Evolutionary conservation across 2,113 vertebrate species (phyloP), one percentile per base, ranked within the genome.

Genomic region (Hiodon tergisus): DNA sequence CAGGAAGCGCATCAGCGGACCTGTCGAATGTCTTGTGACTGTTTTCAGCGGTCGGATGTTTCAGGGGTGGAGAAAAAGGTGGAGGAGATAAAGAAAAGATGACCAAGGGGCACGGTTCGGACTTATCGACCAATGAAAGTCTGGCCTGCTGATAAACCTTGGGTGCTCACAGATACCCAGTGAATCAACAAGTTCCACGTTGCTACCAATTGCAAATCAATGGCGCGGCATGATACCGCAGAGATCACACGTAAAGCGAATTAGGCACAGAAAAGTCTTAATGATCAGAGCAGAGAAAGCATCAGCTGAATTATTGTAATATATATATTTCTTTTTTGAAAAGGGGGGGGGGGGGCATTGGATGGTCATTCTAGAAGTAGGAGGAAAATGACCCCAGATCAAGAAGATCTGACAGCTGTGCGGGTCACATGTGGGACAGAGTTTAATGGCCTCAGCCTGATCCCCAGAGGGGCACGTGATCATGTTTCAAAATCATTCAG

Each of bases 261-360:
- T 57, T 74, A 67, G 65, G 11, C 0, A 3, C 17, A 68, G 59
- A 46, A 13, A 3, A 71, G 31, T n/a, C 10, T 31, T 48, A 68
- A 50, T 14, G 65, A 63, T 11, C 5, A 46, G 11, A 13, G 51
- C 51, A 85, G 84, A 86, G 85, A 87, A 81, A 84, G 82, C 31
- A 31, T 31, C 31, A 31, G 31, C 31, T 31, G 31, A 31, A 31
- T 31, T 31, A 31, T 31, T 31, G 31, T 31, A 31, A 31, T 31
- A 86, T 86, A 86, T 85, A 85, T 83, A 86, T 86, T 54, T 13
- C 10, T 47, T 13, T 50, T 75, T 48, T 67, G 53, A 47, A 55
- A 16, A 7, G 2, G 65, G 65, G 47, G 6, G 51, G 50, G 60
- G 72, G 60, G 31, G 14, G 70, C 55, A 63, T 47, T 50, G 74